Evolutionary conservation across 1,140 invertebrate species (phyloP).

Genomic region (Cyclina sinensis): DNA sequence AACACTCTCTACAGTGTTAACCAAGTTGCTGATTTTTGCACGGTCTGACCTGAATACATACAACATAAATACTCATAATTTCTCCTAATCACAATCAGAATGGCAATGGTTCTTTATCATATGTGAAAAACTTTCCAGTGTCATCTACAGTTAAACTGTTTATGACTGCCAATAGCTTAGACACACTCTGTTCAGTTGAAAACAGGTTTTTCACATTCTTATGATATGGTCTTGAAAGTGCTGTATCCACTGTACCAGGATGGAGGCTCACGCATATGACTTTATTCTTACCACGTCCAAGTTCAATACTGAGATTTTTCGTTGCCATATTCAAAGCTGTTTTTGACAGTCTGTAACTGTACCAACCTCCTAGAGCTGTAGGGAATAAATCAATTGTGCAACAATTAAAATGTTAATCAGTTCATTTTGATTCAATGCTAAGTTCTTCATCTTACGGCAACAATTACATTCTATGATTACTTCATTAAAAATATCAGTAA

Average conservation of each 20-base stretch:
- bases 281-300: constrained; percentile 81
- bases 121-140: constrained; percentile 81
- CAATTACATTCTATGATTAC: no score
- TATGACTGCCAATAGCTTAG: constrained; percentile 80
- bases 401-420: neutral
- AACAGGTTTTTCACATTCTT: constrained; percentile 84
- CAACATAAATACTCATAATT: no score
- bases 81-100: constrained; percentile 74
- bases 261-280: constrained; percentile 83
- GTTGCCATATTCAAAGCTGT: constrained; percentile 85
- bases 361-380: constrained; percentile 84
- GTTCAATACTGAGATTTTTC: constrained; percentile 83
- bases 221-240: constrained; percentile 84
- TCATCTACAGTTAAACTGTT: constrained; percentile 80
- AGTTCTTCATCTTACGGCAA: no score
- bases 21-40: no score
- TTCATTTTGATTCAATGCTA: no score
- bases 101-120: constrained; percentile 75
- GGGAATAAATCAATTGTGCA: neutral
- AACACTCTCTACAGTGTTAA: no score
- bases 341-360: constrained; percentile 85
- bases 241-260: constrained; percentile 85
- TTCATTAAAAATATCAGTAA: no score
- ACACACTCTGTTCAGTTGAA: constrained; percentile 80
- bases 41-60: no score